Base-by-base conservation (phyloP, 2,888 invertebrate genomes). In the Cybosia mesomella region DNA sequence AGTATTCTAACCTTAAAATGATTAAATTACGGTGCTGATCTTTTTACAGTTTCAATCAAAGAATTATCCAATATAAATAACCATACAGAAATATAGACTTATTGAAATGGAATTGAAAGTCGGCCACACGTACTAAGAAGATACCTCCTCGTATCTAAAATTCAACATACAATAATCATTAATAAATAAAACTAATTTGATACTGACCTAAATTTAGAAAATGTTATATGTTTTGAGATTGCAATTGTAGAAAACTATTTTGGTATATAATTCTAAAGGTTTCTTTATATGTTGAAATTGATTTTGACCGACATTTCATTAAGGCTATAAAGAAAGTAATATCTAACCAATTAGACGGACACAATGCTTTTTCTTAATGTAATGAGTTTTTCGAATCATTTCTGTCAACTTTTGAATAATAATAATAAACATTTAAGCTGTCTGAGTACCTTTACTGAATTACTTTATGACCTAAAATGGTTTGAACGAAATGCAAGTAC, bases 231-330 rank as follows among this genome's bases (percentile, higher is more conserved):
- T n/a, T 49, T 49, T 49, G 49, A n/a, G 49, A 24, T 58, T n/a
- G 58, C 58, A 28, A 18, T 32, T 58, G n/a, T 34, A 58, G 24
- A 22, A 55, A 55, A 49, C 49, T 49, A 49, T 49, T 49, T 49
- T 49, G n/a, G 49, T 49, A 5, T 43, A 18, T 18, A 18, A 43
- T 43, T 49, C 49, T 49, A 49, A n/a, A 49, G 49, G n/a, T n/a
- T 49, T 49, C 5, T n/a, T 18, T 43, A 36, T 43, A 2, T 49
- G 49, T 9, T 49, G 49, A 49, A 49, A 49, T n/a, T 49, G 49
- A 49, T 49, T n/a, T 49, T n/a, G 49, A 49, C 49, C 9, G 9
- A 18, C 49, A 49, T 49, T 49, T 49, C 9, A 49, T 49, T 49
- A 49, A 49, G 18, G 8, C 49, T 49, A 49, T 49, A 49, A 49